Evolutionary conservation across 2,797 vertebrate genomes (phyloP).

Genomic region (Apogon hyalosoma): DNA sequence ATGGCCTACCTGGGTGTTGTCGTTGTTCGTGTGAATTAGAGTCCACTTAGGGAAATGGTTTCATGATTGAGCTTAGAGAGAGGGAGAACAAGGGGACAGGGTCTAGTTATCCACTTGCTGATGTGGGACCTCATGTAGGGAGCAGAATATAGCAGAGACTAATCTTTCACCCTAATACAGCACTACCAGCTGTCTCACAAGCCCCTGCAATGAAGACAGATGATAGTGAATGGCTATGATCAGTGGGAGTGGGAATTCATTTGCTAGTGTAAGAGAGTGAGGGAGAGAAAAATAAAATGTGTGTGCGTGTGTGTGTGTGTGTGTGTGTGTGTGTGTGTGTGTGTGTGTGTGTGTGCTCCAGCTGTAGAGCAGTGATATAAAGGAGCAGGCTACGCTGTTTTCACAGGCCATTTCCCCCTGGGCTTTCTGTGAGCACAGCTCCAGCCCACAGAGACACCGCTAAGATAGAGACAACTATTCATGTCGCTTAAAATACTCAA

Average conservation of each 20-base stretch:
- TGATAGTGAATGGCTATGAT: conserved; percentile 56
- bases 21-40: conserved; percentile 36
- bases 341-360: conserved; percentile 14
- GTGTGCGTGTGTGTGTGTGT: conserved; percentile 2
- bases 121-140: conserved; percentile 56
- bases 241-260: conserved; percentile 62
- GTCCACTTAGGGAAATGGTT: conserved; percentile 47
- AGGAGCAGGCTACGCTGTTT: conserved; percentile 46
- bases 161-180: conserved; percentile 63
- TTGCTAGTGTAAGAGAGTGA: conserved; percentile 37
- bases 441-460: conserved; percentile 9
- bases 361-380: conserved; percentile 60
- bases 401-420: conserved; percentile 65
- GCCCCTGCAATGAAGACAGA: conserved; percentile 65
- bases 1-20: neutral
- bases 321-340: neutral
- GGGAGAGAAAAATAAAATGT: neutral
- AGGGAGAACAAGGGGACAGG: conserved; percentile 23
- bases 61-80: conserved; percentile 45
- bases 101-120: conserved; percentile 64
- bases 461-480: conserved; percentile 25
- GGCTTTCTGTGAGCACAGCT: conserved; percentile 52
- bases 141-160: conserved; percentile 45
- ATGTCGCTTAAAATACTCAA: conserved; percentile 20
- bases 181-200: conserved; percentile 58